Evolutionary conservation across 1,140 invertebrate species (phyloP), one percentile per base, ranked within the genome.

Genomic region (Frieseomelitta varia): DNA sequence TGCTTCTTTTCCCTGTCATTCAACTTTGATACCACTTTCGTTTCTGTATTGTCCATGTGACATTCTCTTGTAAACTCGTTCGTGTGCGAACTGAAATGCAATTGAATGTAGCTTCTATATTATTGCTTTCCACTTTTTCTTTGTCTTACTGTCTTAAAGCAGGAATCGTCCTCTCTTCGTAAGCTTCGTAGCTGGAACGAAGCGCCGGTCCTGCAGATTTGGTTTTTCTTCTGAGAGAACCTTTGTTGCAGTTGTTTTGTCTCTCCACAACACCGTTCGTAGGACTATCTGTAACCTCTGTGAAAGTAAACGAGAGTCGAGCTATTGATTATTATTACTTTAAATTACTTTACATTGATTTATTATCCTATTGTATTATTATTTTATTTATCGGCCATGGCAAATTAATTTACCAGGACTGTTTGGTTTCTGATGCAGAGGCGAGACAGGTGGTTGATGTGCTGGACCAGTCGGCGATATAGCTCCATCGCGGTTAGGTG

Each of bases 1-100:
- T 99, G 98, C 91, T 98, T 97, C 87, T 97, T 97, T 90, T 99
- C 98, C 86, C 97, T 96, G 91, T 99, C 98, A 58, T 97, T 97
- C 17, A 98, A 95, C 91, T 97, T 97, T 75, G 97, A 97, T 92
- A 95, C 92, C 94, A 96, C 86, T 92, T 96, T 95, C 19, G 92
- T 93, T 69, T 96, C 95, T 55, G 94, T 86, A 12, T 92, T 93
- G 47, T 96, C 96, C 84, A 96, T 91, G 84, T 97, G 96, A 86
- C 96, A 97, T 92, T 97, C 97, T 79, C 97, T 95, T 21, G 97
- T 96, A 93, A 97, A 97, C 93, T 97, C 97, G 92, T 97, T 97
- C 63, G 97, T 97, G 91, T 97, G 97, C 30, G 97, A 97, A 94
- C 97, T 97, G 87, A 80, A 94, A 94, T 79, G 51, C 53, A 12